phyloP scores from a whole-genome alignment of 2,113 vertebrate species.

The Crocuta crocuta region DNA sequence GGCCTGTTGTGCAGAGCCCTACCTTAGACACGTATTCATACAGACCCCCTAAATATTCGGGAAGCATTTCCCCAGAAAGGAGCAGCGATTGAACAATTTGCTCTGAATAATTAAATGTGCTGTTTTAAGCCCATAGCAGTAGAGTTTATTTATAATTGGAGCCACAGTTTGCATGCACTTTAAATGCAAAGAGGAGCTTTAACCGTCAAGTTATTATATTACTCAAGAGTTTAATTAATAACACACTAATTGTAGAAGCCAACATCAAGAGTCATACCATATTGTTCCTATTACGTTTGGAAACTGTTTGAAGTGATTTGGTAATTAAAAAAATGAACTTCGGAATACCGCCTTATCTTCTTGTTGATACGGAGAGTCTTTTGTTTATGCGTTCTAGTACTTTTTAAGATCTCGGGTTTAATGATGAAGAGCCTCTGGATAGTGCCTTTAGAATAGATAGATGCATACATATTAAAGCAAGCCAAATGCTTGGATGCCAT shows the following conservation, averaged over 20 bases:
- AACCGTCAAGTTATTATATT: conserved; percentile 86
- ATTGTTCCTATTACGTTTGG: conserved; percentile 86
- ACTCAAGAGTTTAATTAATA: conserved; percentile 89
- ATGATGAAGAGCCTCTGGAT: neutral
- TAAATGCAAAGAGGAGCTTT: conserved; percentile 86
- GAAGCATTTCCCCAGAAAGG: conserved; percentile 41
- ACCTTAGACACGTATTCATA: neutral
- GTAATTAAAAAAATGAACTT: conserved; percentile 80
- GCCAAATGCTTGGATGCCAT: neutral
- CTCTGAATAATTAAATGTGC: conserved; percentile 81
- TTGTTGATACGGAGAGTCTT: neutral
- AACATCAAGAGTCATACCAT: conserved; percentile 83
- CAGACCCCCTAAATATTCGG: neutral
- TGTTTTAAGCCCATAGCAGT: conserved; percentile 76
- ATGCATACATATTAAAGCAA: neutral
- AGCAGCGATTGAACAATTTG: conserved; percentile 75
- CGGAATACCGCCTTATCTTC: conserved; percentile 69
- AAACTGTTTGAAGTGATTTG: conserved; percentile 85
- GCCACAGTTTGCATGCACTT: conserved; percentile 83
- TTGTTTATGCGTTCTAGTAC: conserved; percentile 16
- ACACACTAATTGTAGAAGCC: conserved; percentile 85
- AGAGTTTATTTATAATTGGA: conserved; percentile 85
- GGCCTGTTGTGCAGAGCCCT: fast-evolving
- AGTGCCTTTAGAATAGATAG: neutral
- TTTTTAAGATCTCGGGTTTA: conserved; percentile 45